A percentile compares a stretch with the other conserved stretches of the same genome.
phyloP scores from a whole-genome alignment of 2,888 invertebrate genomes.

The Amblyjoppa proteus region DNA sequence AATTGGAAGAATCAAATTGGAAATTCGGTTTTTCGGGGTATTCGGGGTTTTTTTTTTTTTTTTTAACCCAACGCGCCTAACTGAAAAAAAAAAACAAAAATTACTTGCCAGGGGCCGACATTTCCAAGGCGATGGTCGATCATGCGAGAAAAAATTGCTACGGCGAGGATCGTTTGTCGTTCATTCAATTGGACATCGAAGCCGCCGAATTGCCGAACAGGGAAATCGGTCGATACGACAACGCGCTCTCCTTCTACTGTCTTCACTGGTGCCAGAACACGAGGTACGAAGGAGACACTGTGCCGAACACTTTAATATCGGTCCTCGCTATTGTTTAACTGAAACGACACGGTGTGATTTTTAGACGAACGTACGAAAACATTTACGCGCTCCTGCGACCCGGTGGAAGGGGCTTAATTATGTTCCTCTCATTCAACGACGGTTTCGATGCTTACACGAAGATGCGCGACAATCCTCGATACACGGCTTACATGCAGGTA shows the following conservation, averaged over 20 bases:
- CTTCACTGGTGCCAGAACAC: slow-evolving; percentile 93
- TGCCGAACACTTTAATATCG: background rate
- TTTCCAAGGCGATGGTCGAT: slow-evolving; percentile 90
- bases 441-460: slow-evolving; percentile 89
- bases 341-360: too few species aligned
- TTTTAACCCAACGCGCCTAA: too few species aligned
- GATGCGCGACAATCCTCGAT: slow-evolving; percentile 87
- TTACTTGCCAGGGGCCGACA: slow-evolving; percentile 88
- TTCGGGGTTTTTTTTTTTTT: too few species aligned
- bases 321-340: background rate
- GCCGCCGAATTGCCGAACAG: slow-evolving; percentile 85
- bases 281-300: slow-evolving; percentile 85
- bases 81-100: background rate
- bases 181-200: slow-evolving; percentile 87
- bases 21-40: too few species aligned
- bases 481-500: slow-evolving; percentile 88
- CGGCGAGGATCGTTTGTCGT: slow-evolving; percentile 85
- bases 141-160: slow-evolving; percentile 87
- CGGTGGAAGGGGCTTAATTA: slow-evolving; percentile 89
- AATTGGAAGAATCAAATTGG: too few species aligned
- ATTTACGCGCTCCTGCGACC: slow-evolving; percentile 89
- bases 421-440: slow-evolving; percentile 90
- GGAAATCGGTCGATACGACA: slow-evolving; percentile 87
- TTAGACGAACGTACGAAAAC: slow-evolving; percentile 88
- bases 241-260: slow-evolving; percentile 92